phyloP scores from a whole-genome alignment of 2,797 vertebrate species.

The Chloroceryle amazona region DNA sequence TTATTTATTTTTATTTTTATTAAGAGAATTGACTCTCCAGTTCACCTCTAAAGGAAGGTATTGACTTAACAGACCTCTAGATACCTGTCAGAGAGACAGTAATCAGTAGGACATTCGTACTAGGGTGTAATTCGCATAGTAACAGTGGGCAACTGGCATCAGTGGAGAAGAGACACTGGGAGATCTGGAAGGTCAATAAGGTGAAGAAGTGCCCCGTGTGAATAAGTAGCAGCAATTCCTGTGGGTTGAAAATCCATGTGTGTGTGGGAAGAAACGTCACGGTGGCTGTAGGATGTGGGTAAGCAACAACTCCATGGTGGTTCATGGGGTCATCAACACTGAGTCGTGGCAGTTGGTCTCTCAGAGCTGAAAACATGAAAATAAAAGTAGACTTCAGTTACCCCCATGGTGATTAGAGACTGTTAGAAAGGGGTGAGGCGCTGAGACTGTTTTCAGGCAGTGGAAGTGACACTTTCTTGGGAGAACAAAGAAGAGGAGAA shows the following conservation, averaged over 20 bases:
- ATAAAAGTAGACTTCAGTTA: neutral
- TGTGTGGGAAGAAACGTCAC: neutral
- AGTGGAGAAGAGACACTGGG: neutral
- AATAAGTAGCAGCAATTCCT: neutral
- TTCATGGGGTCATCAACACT: neutral
- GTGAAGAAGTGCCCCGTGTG: neutral
- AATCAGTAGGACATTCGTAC: neutral
- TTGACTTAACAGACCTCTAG: neutral
- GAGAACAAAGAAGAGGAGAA: neutral
- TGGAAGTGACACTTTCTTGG: neutral
- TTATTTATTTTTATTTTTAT: neutral
- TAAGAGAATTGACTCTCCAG: neutral
- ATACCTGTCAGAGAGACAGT: neutral
- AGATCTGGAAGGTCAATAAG: neutral
- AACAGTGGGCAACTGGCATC: neutral
- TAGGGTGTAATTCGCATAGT: neutral
- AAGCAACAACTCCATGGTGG: accelerated
- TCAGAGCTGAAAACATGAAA: neutral
- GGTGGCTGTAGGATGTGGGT: accelerated
- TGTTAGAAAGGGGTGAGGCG: neutral
- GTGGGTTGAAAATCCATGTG: accelerated
- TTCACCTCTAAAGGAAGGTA: neutral
- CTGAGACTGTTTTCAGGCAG: neutral
- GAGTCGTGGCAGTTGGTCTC: neutral
- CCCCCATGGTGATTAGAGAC: neutral